Conservation (phyloP, 2,888 invertebrate genomes). For the Thymelicus sylvestris region DNA sequence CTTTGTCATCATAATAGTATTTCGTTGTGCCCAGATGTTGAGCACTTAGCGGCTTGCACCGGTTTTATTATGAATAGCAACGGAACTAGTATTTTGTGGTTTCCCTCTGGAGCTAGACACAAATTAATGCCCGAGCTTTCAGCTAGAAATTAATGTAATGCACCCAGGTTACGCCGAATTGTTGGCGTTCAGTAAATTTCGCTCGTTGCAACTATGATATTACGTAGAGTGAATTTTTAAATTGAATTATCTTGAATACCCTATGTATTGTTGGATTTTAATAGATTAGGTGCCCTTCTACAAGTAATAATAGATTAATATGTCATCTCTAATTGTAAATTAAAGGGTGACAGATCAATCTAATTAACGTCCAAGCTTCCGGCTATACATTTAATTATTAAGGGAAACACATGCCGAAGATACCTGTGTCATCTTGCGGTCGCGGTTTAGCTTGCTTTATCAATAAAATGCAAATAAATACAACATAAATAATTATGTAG, state of each 20-base stretch:
- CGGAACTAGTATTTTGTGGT: constrained; percentile 83
- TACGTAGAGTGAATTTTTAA: constrained; percentile 8
- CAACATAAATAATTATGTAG: no score
- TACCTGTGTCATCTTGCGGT: not conserved
- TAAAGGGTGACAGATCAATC: not conserved
- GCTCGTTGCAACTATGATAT: constrained; percentile 54
- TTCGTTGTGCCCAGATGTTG: constrained; percentile 78
- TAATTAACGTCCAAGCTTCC: not conserved
- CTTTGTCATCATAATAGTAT: constrained; percentile 75
- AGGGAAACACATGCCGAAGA: not conserved
- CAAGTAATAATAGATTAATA: no score
- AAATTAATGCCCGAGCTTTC: constrained; percentile 82
- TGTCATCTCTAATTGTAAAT: no score
- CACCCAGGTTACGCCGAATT: constrained; percentile 79
- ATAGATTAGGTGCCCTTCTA: no score
- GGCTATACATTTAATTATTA: not conserved
- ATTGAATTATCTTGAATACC: not conserved
- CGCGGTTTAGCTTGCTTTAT: not conserved
- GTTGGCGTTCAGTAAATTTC: constrained; percentile 76
- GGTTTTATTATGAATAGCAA: constrained; percentile 83
- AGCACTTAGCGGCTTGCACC: constrained; percentile 80
- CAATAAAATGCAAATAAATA: not conserved
- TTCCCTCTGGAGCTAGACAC: constrained; percentile 77
- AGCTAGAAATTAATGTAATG: constrained; percentile 83
- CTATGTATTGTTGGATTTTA: no score